These are phyloP conservation scores for Poeciliopsis paucimaculata DNA, from an alignment of 2,797 vertebrate genomes.

Conservation along the genomic window DNA sequence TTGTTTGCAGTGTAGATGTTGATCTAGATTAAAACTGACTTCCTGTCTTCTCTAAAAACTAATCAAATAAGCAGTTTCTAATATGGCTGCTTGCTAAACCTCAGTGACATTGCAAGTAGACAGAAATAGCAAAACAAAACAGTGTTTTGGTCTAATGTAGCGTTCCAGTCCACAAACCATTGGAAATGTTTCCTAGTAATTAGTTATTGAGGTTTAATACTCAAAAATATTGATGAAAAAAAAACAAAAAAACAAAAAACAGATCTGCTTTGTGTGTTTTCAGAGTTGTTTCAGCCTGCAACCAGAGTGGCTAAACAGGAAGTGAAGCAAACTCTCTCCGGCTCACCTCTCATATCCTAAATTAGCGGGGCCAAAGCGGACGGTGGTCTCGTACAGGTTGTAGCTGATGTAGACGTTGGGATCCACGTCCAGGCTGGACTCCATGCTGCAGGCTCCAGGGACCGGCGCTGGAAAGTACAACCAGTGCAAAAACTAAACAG, in stretches of 20 bases:
- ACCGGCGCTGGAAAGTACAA: slow-evolving; percentile 85
- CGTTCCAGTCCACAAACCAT: background rate
- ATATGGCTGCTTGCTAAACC: background rate
- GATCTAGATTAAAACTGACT: background rate
- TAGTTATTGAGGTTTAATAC: background rate
- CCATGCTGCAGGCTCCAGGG: slow-evolving; percentile 92
- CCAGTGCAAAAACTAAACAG: background rate
- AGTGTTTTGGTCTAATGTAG: background rate
- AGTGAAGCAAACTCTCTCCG: background rate
- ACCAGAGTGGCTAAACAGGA: background rate
- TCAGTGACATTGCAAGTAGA: background rate
- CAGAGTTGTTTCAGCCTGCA: too few relatives aligned
- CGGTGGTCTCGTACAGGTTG: slow-evolving; percentile 86
- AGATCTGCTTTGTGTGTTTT: background rate
- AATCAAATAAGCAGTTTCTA: background rate
- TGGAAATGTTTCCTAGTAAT: background rate
- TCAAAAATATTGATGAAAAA: background rate
- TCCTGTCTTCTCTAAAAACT: background rate
- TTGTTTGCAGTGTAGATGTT: too few relatives aligned
- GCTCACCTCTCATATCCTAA: slow-evolving; percentile 88
- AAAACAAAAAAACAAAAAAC: too few relatives aligned
- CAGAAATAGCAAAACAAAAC: background rate
- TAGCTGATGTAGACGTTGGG: slow-evolving; percentile 91
- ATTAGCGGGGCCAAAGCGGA: slow-evolving; percentile 92
- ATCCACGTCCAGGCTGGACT: slow-evolving; percentile 88